Evolutionary conservation across 2,888 invertebrate genomes (phyloP).

Genomic region (Cheilosia urbana): DNA sequence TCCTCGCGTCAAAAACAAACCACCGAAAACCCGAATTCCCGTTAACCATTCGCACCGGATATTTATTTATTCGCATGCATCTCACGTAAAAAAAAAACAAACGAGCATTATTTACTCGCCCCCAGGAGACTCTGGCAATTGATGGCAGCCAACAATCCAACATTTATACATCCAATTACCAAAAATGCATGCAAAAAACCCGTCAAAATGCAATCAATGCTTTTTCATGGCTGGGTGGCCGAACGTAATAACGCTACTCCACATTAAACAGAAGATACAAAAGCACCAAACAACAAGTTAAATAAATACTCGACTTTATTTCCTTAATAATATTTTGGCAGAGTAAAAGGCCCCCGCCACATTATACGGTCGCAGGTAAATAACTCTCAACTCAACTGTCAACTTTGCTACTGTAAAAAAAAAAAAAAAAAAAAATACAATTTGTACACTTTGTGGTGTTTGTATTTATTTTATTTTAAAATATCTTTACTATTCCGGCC

Average conservation of each 20-base stretch:
- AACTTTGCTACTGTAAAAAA: slow-evolving; percentile 53
- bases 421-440: slow-evolving; percentile 57
- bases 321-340: neutral
- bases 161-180: slow-evolving; percentile 10
- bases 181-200: neutral
- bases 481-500: neutral
- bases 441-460: slow-evolving; percentile 54
- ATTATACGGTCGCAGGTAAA: slow-evolving; percentile 57
- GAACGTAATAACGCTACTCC: neutral
- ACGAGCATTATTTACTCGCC: too few relatives aligned
- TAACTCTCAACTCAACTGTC: slow-evolving; percentile 62
- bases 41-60: too few relatives aligned
- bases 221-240: neutral
- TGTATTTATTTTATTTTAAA: slow-evolving; percentile 2
- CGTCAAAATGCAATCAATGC: neutral
- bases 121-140: too few relatives aligned
- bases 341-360: too few relatives aligned
- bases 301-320: neutral
- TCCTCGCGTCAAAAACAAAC: too few relatives aligned
- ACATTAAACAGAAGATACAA: neutral
- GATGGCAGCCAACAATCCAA: too few relatives aligned
- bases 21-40: too few relatives aligned
- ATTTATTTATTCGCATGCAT: too few relatives aligned
- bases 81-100: too few relatives aligned
- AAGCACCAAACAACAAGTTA: neutral